A percentile compares a stretch with the other conserved stretches of the same genome.
These are phyloP conservation scores for Liodrosophila aerea DNA, from an alignment of 2,888 invertebrate species.

Conservation along the genomic window DNA sequence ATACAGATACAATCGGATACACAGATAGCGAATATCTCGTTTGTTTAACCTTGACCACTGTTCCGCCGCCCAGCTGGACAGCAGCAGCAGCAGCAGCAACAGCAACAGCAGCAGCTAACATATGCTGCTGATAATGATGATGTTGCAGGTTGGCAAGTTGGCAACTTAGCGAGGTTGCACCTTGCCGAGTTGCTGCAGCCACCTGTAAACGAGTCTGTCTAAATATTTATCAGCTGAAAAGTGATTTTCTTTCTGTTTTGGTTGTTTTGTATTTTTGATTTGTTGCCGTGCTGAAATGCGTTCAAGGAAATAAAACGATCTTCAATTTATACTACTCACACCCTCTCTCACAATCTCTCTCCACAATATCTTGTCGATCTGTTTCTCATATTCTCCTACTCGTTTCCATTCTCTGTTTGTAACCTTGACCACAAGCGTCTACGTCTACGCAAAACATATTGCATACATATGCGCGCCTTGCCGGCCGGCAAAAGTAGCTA, in stretches of 20 bases:
- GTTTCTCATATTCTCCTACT: too few species aligned
- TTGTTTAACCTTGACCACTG: conserved; percentile 70
- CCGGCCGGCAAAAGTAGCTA: conserved; percentile 62
- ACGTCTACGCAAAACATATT: conserved; percentile 59
- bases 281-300: conserved; percentile 66
- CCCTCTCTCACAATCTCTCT: not conserved
- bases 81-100: too few species aligned
- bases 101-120: not conserved
- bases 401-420: too few species aligned
- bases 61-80: conserved; percentile 63
- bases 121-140: conserved; percentile 51
- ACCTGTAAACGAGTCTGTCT: conserved; percentile 70
- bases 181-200: conserved; percentile 34
- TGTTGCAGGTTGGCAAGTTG: conserved; percentile 55
- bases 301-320: conserved; percentile 54
- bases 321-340: not conserved
- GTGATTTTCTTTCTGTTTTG: conserved; percentile 36
- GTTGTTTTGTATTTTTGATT: conserved; percentile 55
- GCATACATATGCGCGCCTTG: conserved; percentile 72
- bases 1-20: conserved; percentile 18
- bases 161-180: conserved; percentile 27
- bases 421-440: conserved; percentile 46
- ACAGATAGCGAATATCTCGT: conserved; percentile 44
- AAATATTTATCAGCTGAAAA: conserved; percentile 61
- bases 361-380: not conserved